Evolutionary conservation across 2,113 vertebrate species (phyloP).

Genomic region (Stigmatopora nigra): DNA sequence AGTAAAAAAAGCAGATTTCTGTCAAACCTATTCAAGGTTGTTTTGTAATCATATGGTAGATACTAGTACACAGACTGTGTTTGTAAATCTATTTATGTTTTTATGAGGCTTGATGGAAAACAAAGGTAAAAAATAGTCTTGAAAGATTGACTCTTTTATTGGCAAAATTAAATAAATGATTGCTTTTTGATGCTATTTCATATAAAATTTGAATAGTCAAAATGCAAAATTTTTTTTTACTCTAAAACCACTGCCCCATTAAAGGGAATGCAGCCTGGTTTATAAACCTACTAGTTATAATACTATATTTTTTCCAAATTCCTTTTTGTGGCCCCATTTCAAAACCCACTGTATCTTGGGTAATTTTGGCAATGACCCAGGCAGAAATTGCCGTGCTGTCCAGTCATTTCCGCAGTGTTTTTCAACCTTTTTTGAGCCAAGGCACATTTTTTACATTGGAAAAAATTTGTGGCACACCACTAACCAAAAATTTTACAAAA

Average conservation of each 20-base stretch:
- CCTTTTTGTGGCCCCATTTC: background rate
- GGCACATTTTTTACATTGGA: too few species aligned
- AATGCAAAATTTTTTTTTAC: background rate
- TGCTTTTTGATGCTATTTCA: background rate
- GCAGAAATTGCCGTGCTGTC: constrained; percentile 68
- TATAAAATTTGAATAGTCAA: background rate
- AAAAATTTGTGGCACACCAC: too few species aligned
- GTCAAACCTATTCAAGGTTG: background rate
- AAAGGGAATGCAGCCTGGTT: background rate
- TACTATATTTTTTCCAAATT: background rate
- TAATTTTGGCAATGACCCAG: constrained; percentile 56
- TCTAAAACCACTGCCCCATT: background rate
- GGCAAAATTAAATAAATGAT: background rate
- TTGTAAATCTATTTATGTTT: background rate
- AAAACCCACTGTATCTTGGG: constrained; percentile 19
- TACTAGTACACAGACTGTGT: background rate
- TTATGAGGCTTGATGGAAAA: background rate
- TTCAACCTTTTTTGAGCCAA: too few species aligned
- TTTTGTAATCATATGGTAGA: background rate
- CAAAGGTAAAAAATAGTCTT: background rate
- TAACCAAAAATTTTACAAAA: too few species aligned
- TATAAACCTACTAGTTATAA: background rate
- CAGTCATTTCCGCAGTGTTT: constrained; percentile 70
- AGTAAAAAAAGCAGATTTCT: background rate
- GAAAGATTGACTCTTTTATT: background rate